Conservation (phyloP, 2,888 invertebrate genomes). For the Hirtodrosophila trivittata region DNA sequence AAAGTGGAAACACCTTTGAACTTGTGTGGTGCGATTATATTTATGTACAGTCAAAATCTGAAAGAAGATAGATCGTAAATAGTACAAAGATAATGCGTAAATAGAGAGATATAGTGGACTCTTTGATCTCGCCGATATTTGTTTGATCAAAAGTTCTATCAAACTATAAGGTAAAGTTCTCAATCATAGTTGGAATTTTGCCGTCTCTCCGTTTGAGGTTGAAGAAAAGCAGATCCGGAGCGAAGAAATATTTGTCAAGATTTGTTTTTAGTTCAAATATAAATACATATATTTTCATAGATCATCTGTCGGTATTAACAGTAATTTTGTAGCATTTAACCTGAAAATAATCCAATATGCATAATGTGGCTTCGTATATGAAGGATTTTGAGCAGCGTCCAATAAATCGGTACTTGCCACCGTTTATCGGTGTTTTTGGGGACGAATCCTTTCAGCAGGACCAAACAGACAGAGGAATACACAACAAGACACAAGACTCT, state of each 20-base stretch:
- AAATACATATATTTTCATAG: not conserved
- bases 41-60: conserved; percentile 54
- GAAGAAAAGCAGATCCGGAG: too few relatives aligned
- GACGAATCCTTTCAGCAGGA: not conserved
- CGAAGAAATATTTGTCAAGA: conserved; percentile 16
- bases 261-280: not conserved
- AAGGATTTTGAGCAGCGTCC: not conserved
- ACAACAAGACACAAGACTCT: too few relatives aligned
- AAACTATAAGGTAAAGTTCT: too few relatives aligned
- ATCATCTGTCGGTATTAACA: not conserved
- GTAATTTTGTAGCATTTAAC: conserved; percentile 1
- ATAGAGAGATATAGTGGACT: conserved; percentile 34
- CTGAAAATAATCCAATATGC: conserved; percentile 1
- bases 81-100: conserved; percentile 54
- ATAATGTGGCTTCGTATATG: not conserved
- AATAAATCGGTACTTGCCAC: not conserved
- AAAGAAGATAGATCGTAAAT: conserved; percentile 55
- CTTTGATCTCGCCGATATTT: conserved; percentile 56
- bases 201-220: not conserved
- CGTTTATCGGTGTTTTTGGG: not conserved
- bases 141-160: not conserved
- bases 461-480: not conserved
- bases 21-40: conserved; percentile 54
- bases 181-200: conserved; percentile 23
- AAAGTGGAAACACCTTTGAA: conserved; percentile 64